Evolutionary conservation across 1,140 invertebrate species (phyloP).

Genomic region (Schlechtendalia chinensis): DNA sequence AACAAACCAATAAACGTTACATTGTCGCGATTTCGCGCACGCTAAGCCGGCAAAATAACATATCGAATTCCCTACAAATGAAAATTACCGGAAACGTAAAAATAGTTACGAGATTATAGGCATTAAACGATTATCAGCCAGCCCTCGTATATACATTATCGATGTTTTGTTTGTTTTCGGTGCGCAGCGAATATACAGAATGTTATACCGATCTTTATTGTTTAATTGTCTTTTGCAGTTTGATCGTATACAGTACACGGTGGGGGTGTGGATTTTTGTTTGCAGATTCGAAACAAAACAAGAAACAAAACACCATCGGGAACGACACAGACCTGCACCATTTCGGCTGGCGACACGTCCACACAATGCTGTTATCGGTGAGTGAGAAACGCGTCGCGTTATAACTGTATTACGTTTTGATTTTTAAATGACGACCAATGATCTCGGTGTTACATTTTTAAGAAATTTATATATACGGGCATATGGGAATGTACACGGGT

Average conservation of each 20-base stretch:
- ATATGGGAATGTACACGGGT: no score
- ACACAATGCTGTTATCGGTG: constrained; percentile 21
- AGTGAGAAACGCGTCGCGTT: background rate
- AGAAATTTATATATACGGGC: no score
- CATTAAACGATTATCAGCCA: background rate
- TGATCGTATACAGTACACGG: constrained; percentile 49
- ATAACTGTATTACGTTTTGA: no score
- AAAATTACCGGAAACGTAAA: no score
- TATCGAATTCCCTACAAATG: no score
- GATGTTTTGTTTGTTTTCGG: constrained; percentile 32
- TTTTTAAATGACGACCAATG: no score
- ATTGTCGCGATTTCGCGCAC: no score
- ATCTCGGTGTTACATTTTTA: no score
- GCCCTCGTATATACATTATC: background rate
- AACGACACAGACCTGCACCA: constrained; percentile 8
- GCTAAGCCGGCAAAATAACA: no score
- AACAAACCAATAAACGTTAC: no score
- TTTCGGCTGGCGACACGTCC: constrained; percentile 11
- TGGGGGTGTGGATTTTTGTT: constrained; percentile 49
- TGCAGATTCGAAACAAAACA: constrained; percentile 46
- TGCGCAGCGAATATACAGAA: constrained; percentile 1
- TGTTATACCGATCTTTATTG: constrained; percentile 46
- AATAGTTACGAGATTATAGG: no score
- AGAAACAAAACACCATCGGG: constrained; percentile 40
- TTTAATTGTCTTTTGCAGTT: constrained; percentile 48